Conservation (phyloP, 35 echinoderm and acorn worm genomes). For the Ptychodera flava region DNA sequence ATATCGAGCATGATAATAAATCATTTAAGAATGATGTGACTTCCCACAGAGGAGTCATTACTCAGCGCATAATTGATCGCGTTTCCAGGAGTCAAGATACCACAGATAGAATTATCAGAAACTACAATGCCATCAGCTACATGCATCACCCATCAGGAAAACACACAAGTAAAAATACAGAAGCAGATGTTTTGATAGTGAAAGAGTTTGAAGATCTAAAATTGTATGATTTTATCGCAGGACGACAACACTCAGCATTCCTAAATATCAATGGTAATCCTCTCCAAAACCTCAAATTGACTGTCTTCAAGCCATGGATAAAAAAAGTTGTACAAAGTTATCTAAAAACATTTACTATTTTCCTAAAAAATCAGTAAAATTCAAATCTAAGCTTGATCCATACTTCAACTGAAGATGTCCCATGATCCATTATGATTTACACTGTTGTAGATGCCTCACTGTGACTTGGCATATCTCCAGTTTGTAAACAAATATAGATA, state of each 20-base stretch:
- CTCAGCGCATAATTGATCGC: constrained; percentile 33
- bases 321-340: too few species aligned
- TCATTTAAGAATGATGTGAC: constrained; percentile 35
- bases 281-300: neutral
- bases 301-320: neutral
- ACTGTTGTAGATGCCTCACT: too few species aligned
- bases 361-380: too few species aligned
- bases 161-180: neutral
- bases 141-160: neutral
- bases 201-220: neutral
- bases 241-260: neutral
- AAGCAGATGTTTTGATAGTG: neutral
- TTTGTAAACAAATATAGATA: too few species aligned
- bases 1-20: constrained; percentile 49
- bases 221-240: constrained; percentile 2
- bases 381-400: too few species aligned
- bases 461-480: too few species aligned
- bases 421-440: too few species aligned
- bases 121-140: neutral
- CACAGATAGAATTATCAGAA: neutral
- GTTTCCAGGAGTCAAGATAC: constrained; percentile 9
- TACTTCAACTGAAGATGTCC: too few species aligned
- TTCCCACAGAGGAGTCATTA: constrained; percentile 29
- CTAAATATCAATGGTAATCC: neutral
- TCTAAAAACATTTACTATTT: too few species aligned